Percentiles rank a stretch among this genome's conserved stretches.
phyloP scores from a whole-genome alignment of 2,113 vertebrate species.

The Hucho hucho region DNA sequence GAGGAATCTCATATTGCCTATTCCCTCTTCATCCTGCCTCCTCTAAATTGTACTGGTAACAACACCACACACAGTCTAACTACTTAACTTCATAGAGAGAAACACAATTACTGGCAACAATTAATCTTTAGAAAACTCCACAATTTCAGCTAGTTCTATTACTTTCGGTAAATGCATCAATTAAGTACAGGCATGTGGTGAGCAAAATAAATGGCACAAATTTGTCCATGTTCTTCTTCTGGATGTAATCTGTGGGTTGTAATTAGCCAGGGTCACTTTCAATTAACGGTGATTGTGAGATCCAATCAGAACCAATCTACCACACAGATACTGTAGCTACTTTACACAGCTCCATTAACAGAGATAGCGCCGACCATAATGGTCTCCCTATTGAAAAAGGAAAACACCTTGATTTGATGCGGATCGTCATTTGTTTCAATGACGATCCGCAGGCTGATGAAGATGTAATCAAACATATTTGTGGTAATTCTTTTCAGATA shows the following conservation, averaged over 20 bases:
- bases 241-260: slow-evolving; percentile 61
- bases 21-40: too few species aligned
- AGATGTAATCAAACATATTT: slow-evolving; percentile 64
- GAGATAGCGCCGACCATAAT: slow-evolving; percentile 40
- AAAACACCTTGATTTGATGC: slow-evolving; percentile 34
- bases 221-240: slow-evolving; percentile 44
- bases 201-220: slow-evolving; percentile 38
- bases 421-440: slow-evolving; percentile 32
- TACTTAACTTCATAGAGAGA: neutral
- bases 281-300: slow-evolving; percentile 55
- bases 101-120: neutral
- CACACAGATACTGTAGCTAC: slow-evolving; percentile 34
- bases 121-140: neutral
- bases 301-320: slow-evolving; percentile 48
- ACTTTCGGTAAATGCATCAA: slow-evolving; percentile 10
- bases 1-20: neutral
- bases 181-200: slow-evolving; percentile 29
- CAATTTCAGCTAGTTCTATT: neutral
- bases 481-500: slow-evolving; percentile 64
- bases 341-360: slow-evolving; percentile 46
- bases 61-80: neutral
- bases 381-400: slow-evolving; percentile 22
- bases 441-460: too few species aligned
- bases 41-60: too few species aligned
- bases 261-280: slow-evolving; percentile 70